Evolutionary conservation across 2,888 invertebrate genomes (phyloP).

Genomic region (Ectemnius cavifrons): DNA sequence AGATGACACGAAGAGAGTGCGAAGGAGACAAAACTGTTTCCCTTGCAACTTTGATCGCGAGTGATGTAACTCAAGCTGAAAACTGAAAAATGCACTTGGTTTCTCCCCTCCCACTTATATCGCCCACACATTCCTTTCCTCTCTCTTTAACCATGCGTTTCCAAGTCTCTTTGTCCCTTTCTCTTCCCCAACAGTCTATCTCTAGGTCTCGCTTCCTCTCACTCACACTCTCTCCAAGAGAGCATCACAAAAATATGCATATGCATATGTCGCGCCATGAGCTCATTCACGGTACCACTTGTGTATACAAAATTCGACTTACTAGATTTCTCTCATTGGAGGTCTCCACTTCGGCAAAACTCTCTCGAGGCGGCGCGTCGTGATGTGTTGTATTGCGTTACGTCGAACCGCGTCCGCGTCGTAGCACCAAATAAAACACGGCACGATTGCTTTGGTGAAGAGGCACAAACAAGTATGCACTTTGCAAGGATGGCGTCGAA

Average conservation of each 20-base stretch:
- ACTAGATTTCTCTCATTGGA: constrained; percentile 44
- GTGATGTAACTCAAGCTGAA: constrained; percentile 15
- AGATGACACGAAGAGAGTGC: neutral
- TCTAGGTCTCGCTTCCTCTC: neutral
- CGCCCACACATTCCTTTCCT: constrained; percentile 13
- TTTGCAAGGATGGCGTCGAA: constrained; percentile 25
- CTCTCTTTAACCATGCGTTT: constrained; percentile 2
- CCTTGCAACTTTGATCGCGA: constrained; percentile 16
- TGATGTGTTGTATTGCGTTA: neutral
- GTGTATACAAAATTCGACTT: constrained; percentile 34
- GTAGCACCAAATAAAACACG: constrained; percentile 26
- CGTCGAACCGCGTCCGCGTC: constrained; percentile 2
- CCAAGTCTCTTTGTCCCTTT: neutral
- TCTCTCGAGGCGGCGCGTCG: constrained; percentile 13
- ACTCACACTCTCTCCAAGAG: constrained; percentile 30
- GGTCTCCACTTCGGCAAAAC: constrained; percentile 8
- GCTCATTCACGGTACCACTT: neutral
- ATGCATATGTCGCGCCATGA: neutral
- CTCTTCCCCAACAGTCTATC: constrained; percentile 24
- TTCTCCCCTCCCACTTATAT: constrained; percentile 8
- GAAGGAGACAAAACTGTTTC: neutral
- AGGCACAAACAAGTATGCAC: constrained; percentile 1
- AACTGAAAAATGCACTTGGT: constrained; percentile 12
- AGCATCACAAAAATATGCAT: constrained; percentile 27
- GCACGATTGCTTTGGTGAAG: constrained; percentile 22